Evolutionary conservation across 2,888 invertebrate species (phyloP), one percentile per base, ranked within the genome.

Genomic region (Drosophila maculinotata): DNA sequence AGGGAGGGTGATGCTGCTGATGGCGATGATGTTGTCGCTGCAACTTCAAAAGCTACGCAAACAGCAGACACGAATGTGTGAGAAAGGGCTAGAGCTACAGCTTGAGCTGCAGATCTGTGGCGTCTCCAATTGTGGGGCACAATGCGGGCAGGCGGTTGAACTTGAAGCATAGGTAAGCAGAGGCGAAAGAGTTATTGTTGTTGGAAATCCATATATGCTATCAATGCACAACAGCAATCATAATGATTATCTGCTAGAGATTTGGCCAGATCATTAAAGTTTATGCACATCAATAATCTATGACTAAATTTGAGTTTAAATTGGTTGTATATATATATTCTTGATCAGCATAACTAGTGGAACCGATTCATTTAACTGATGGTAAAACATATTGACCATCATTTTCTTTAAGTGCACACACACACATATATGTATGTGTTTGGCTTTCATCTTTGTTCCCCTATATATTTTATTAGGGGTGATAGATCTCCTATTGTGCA

Each of bases 11-110:
- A 44, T 36, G 73, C 60, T 54, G 77, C 26, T 33, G 54, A 17
- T 70, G 76, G 54, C 56, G 82, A 75, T 82, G 76, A 86, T 83
- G 83, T 82, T 82, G 86, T 80, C 80, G 86, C 86, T 83, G 66
- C 70, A 83, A 81, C 87, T 79, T 81, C 87, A 86, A 86, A 81
- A 83, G 84, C 84, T 79, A 73, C 64, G 74, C 74, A 86, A 81
- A 86, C 69, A 86, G 26, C 45, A 38, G 48, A 47, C 23, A 74
- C 23, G 52, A 38, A 26, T n/a, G 26, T 59, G 67, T 65, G 72
- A 53, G 59, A 66, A 63, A 63, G 71, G 28, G 12, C 14, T 48
- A 26, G 12, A 28, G 33, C 9, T 30, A 17, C 3, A 45, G 31
- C 12, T 48, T 15, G 28, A 12, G 60, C 6, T 26, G 58, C 9